Evolutionary conservation across 2,797 vertebrate genomes (phyloP).

Genomic region (Micropoecilia bifurca): DNA sequence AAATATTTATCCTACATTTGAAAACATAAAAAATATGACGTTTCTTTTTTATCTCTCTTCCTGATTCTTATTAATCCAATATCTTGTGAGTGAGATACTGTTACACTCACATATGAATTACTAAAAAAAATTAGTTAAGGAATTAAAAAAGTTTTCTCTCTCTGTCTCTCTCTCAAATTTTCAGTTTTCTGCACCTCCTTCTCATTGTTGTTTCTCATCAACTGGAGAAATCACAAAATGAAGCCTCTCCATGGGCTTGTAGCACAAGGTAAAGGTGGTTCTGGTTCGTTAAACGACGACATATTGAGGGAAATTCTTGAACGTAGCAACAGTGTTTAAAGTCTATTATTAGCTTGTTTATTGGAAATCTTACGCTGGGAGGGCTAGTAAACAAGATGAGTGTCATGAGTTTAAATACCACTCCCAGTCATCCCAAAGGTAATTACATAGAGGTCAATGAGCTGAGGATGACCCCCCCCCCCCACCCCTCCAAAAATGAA

Average conservation of each 20-base stretch:
- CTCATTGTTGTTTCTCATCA: conserved; percentile 7
- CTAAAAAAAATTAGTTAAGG: background rate
- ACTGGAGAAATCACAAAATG: background rate
- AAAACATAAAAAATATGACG: background rate
- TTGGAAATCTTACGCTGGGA: conserved; percentile 51
- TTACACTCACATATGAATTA: background rate
- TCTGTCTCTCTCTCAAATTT: conserved; percentile 36
- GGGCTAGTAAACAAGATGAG: conserved; percentile 67
- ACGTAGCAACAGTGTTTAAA: conserved; percentile 36
- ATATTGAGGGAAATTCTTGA: conserved; percentile 33
- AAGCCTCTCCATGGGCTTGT: conserved; percentile 12
- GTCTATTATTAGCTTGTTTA: conserved; percentile 61
- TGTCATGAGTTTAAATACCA: conserved; percentile 70
- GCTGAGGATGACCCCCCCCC: conserved; percentile 64
- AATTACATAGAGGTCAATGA: conserved; percentile 78
- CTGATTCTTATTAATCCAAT: background rate
- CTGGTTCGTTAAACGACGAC: conserved; percentile 42
- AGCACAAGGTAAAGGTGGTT: conserved; percentile 20
- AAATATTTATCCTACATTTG: background rate
- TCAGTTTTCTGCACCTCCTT: background rate
- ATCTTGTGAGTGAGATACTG: background rate
- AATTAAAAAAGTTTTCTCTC: conserved; percentile 1
- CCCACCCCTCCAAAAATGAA: conserved; percentile 35
- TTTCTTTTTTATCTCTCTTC: background rate
- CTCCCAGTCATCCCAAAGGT: conserved; percentile 62